A percentile compares a stretch with the other conserved stretches of the same genome.
Evolutionary conservation across 2,797 vertebrate species (phyloP).

Genomic region (Malacoctenus gilli): DNA sequence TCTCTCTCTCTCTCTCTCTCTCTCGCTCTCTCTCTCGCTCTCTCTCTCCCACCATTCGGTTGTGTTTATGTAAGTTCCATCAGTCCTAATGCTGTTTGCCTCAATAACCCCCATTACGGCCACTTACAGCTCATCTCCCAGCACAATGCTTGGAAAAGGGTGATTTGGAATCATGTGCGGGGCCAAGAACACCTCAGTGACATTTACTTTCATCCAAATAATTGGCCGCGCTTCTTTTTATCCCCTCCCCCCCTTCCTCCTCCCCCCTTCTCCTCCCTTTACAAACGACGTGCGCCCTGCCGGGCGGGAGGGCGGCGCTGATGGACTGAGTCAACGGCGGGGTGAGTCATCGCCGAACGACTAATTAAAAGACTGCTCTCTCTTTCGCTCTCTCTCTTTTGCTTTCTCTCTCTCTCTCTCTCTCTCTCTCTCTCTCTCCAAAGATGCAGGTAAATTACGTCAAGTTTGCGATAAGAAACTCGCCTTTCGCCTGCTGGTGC

Average conservation of each 20-base stretch:
- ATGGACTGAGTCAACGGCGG: constrained; percentile 1
- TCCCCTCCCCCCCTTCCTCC: too few relatives aligned
- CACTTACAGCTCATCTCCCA: constrained; percentile 19
- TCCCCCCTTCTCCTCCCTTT: too few relatives aligned
- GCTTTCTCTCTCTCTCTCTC: too few relatives aligned
- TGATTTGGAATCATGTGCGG: constrained; percentile 10
- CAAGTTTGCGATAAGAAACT: too few relatives aligned
- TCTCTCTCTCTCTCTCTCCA: too few relatives aligned
- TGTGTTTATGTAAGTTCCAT: constrained; percentile 15
- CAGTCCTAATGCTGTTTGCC: constrained; percentile 10
- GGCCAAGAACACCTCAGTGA: not conserved
- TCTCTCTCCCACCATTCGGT: too few relatives aligned
- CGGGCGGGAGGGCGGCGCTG: not conserved
- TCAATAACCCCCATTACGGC: constrained; percentile 10
- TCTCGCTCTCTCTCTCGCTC: too few relatives aligned
- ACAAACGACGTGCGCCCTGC: not conserved
- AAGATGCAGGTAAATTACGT: too few relatives aligned
- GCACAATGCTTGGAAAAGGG: constrained; percentile 8
- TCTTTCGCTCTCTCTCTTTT: too few relatives aligned
- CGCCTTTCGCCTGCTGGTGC: too few relatives aligned
- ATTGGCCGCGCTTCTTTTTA: constrained; percentile 6
- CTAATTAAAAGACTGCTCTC: not conserved
- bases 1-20: too few relatives aligned
- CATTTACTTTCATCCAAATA: constrained; percentile 17
- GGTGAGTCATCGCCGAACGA: constrained; percentile 14